These are phyloP conservation scores for Oxyura jamaicensis DNA, from an alignment of 2,113 vertebrate genomes.

Conservation along the genomic window DNA sequence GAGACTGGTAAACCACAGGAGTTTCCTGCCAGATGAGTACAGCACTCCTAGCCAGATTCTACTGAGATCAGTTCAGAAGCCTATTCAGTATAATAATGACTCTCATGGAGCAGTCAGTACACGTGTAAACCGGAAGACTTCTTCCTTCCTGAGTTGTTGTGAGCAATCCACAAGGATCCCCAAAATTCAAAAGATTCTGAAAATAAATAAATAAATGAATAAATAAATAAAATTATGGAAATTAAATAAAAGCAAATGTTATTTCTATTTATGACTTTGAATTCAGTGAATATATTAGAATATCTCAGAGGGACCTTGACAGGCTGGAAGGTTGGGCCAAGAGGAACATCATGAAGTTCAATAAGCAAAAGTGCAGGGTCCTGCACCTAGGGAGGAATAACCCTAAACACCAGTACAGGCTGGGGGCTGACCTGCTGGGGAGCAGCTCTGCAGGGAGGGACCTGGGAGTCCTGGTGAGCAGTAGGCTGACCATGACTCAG, in stretches of 20 bases:
- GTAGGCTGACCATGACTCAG: too few relatives aligned
- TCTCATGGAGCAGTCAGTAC: rapidly evolving
- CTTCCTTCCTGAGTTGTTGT: neutral
- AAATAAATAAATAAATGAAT: too few relatives aligned
- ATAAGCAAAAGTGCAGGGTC: too few relatives aligned
- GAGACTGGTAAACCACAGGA: neutral
- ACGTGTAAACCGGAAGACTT: neutral
- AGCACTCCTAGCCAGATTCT: neutral
- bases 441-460: too few relatives aligned
- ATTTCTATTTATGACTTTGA: neutral
- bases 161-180: neutral
- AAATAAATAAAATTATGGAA: neutral
- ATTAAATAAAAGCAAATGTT: neutral
- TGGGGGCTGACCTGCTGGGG: too few relatives aligned
- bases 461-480: too few relatives aligned
- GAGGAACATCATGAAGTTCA: too few relatives aligned
- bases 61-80: neutral
- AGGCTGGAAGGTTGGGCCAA: too few relatives aligned
- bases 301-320: too few relatives aligned
- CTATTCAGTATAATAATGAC: neutral
- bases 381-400: too few relatives aligned
- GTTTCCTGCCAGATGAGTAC: neutral
- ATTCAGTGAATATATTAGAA: neutral
- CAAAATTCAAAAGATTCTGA: neutral
- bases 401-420: too few relatives aligned